phyloP scores from a whole-genome alignment of 2,797 vertebrate species.

The Vultur gryphus region DNA sequence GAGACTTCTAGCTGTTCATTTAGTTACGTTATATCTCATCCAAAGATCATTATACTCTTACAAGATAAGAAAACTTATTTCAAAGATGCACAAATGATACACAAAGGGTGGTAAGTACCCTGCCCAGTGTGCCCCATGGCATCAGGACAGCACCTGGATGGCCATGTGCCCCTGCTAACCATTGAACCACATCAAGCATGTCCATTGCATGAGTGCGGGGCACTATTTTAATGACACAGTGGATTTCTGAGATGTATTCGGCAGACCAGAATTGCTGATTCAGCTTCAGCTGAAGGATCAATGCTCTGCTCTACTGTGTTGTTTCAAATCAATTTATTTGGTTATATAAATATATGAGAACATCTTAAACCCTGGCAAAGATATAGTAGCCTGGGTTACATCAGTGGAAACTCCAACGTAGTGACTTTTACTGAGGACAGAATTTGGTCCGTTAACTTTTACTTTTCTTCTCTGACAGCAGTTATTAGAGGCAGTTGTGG shows the following conservation, averaged over 20 bases:
- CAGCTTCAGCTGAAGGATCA: background rate
- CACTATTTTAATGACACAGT: background rate
- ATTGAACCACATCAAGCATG: background rate
- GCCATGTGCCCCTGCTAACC: background rate
- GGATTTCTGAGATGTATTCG: background rate
- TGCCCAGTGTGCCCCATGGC: background rate
- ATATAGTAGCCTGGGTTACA: background rate
- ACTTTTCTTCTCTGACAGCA: background rate
- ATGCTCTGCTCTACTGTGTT: background rate
- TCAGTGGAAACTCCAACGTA: background rate
- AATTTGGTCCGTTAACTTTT: background rate
- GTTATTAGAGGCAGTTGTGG: background rate
- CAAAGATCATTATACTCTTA: background rate
- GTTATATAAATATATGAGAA: background rate
- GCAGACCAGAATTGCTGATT: background rate
- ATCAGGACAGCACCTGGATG: background rate
- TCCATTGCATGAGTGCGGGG: background rate
- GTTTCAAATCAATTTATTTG: background rate
- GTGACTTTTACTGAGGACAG: background rate
- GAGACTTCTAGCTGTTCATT: background rate
- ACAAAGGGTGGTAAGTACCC: background rate
- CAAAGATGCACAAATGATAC: background rate
- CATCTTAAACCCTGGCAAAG: background rate
- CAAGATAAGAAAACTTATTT: background rate
- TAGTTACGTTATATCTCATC: background rate